These are phyloP conservation scores for Bubalus kerabau DNA, from an alignment of 2,113 vertebrate species.

Conservation along the genomic window DNA sequence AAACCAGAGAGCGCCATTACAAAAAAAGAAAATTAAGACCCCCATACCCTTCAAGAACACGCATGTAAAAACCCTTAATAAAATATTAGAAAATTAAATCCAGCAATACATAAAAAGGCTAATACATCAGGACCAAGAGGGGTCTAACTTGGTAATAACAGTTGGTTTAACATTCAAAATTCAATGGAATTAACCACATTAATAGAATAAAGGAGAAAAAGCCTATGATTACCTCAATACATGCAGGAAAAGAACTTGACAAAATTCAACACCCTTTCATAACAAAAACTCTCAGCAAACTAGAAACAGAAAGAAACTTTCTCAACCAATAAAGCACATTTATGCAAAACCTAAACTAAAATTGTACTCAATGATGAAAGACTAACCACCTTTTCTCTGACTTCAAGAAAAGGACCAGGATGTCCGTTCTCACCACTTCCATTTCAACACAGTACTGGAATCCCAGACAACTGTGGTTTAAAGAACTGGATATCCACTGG, in stretches of 20 bases:
- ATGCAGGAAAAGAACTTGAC: neutral
- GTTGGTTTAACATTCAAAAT: conserved; percentile 9
- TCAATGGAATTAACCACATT: neutral
- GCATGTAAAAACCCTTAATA: neutral
- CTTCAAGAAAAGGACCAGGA: neutral
- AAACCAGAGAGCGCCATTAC: neutral
- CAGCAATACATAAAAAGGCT: neutral
- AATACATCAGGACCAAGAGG: neutral
- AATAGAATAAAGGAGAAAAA: conserved; percentile 4
- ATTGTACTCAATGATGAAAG: neutral
- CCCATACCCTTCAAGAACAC: neutral
- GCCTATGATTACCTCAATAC: neutral
- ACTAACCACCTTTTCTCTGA: neutral
- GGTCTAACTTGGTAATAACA: neutral
- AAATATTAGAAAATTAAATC: conserved; percentile 24
- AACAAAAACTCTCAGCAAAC: conserved; percentile 20
- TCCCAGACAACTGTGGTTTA: neutral
- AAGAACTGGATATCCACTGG: neutral
- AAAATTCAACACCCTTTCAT: neutral
- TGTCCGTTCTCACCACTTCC: neutral
- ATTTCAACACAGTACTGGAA: neutral
- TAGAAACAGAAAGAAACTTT: conserved; percentile 11
- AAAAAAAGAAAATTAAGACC: neutral
- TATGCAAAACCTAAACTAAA: neutral
- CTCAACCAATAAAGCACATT: neutral